Conservation (phyloP, 1,140 invertebrate genomes). For the Paraescarpia echinospica region DNA sequence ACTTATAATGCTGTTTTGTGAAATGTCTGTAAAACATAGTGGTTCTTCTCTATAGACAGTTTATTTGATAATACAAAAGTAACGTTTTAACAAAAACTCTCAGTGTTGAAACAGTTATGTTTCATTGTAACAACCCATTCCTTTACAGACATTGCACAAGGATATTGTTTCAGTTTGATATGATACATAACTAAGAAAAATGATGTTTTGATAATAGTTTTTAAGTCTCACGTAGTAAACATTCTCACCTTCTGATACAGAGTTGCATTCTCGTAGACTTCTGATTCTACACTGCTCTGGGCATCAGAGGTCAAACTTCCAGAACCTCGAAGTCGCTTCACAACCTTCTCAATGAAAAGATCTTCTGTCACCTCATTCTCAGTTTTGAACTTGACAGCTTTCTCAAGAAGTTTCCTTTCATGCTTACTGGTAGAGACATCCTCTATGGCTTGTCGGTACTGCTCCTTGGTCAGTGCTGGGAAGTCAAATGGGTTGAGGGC, state of each 20-base stretch:
- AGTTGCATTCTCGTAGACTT: conserved; percentile 20
- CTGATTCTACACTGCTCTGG: conserved; percentile 14
- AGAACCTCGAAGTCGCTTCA: conserved; percentile 21
- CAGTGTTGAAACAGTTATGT: background rate
- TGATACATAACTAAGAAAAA: background rate
- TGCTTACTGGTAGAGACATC: conserved; percentile 75
- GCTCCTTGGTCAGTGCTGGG: conserved; percentile 48
- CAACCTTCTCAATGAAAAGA: conserved; percentile 25
- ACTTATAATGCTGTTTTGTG: background rate
- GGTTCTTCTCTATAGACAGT: background rate
- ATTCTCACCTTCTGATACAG: conserved; percentile 19
- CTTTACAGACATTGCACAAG: background rate
- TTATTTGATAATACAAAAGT: too few species aligned
- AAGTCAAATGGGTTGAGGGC: conserved; percentile 41
- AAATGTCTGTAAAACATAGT: background rate
- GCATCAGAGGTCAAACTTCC: conserved; percentile 20
- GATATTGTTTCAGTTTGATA: background rate
- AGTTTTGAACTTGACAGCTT: conserved; percentile 23
- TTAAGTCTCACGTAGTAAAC: background rate
- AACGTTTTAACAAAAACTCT: too few species aligned
- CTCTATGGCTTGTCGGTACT: conserved; percentile 46
- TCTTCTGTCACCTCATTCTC: conserved; percentile 22
- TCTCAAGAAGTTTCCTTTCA: conserved; percentile 66
- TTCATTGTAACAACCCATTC: background rate
- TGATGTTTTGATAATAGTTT: background rate